phyloP scores from a whole-genome alignment of 1,140 invertebrate genomes.

The Spodoptera litura region DNA sequence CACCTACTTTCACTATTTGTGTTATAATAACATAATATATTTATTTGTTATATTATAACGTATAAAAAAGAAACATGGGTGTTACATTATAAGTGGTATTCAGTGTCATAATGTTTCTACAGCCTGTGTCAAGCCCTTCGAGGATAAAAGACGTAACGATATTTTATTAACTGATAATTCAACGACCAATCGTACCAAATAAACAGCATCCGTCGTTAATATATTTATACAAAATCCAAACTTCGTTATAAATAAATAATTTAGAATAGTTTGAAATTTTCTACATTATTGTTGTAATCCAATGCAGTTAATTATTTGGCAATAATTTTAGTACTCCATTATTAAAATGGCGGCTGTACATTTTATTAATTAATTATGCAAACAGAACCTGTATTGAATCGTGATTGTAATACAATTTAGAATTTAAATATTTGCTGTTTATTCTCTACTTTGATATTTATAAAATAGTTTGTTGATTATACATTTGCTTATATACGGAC shows the following conservation, averaged over 20 bases:
- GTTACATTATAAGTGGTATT: too few species aligned
- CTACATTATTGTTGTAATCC: slow-evolving; percentile 8
- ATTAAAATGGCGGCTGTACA: background rate
- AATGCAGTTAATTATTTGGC: slow-evolving; percentile 7
- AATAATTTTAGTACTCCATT: background rate
- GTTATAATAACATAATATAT: too few species aligned
- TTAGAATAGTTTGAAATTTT: slow-evolving; percentile 30
- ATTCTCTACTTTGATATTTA: too few species aligned
- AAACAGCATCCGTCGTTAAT: slow-evolving; percentile 1
- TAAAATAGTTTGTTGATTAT: too few species aligned
- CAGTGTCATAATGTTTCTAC: too few species aligned
- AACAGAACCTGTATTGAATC: background rate
- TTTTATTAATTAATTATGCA: slow-evolving; percentile 6
- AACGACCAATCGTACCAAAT: slow-evolving; percentile 7
- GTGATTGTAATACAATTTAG: background rate
- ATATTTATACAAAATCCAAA: slow-evolving; percentile 33
- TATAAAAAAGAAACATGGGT: too few species aligned
- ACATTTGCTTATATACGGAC: too few species aligned
- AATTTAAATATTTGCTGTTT: background rate
- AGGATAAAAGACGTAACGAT: too few species aligned
- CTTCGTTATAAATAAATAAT: slow-evolving; percentile 30
- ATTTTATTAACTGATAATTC: background rate
- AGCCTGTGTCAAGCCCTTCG: too few species aligned
- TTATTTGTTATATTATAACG: too few species aligned
- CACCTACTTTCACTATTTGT: too few species aligned